Evolutionary conservation across 2,113 vertebrate genomes (phyloP), one percentile per base, ranked within the genome.

Genomic region (Rhinoptilus africanus): DNA sequence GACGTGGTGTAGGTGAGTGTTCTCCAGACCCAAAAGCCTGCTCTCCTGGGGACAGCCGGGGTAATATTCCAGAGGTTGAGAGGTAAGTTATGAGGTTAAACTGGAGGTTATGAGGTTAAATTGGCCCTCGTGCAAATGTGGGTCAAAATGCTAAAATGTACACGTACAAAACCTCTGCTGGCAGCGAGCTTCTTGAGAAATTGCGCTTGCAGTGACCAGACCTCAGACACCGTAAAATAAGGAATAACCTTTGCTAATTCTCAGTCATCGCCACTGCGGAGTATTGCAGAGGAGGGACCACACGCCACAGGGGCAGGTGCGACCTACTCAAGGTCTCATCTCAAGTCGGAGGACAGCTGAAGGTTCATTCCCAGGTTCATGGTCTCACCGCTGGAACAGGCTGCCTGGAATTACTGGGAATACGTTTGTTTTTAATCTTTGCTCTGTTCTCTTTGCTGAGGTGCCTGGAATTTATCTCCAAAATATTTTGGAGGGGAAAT

Each of bases 391-490:
- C 79, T 84, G 54, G 75, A 92, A 51, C 35, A 41, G 64, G 19
- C 91, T 93, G 91, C 63, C 82, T 37, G 28, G 67, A 91, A 56
- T 86, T 86, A 66, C 85, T 68, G 76, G 68, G 34, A 71, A 30
- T 60, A 20, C 1, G 56, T 72, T 93, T 90, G 82, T 8, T 92
- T 96, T 96, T 91, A 92, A 95, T 96, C 93, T 96, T 95, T 96
- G 93, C 92, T 88, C 98, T 98, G 96, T 97, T 98, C 97, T 98
- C 95, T 96, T 96, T 97, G 97, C 97, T 96, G 98, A 94, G 90
- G 84, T 95, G 96, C 98, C 97, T 98, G 98, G 98, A 98, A 98
- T 97, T 97, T 98, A 96, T 97, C 98, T 97, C 98, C 95, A 96
- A 97, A 96, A 81, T 97, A 97, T 96, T 97, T 97, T 93, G 96